phyloP scores from a whole-genome alignment of 2,113 vertebrate genomes.

The Psittacus erithacus region DNA sequence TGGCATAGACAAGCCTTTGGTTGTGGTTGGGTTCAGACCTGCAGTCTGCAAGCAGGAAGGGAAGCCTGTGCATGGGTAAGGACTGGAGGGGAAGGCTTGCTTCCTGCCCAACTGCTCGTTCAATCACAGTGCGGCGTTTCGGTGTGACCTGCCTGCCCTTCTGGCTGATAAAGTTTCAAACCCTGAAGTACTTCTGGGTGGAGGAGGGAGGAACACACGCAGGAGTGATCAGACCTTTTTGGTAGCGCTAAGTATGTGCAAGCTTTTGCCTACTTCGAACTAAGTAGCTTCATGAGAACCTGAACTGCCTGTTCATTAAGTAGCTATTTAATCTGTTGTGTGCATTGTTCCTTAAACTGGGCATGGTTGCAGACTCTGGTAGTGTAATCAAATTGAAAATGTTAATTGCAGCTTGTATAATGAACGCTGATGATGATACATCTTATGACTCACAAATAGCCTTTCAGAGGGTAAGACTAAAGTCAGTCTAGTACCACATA shows the following conservation, averaged over 20 bases:
- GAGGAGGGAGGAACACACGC: neutral
- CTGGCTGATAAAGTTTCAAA: neutral
- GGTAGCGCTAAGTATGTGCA: neutral
- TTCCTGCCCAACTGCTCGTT: neutral
- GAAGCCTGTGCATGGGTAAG: neutral
- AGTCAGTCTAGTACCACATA: fast-evolving
- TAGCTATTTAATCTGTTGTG: neutral
- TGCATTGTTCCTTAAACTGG: neutral
- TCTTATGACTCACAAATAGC: fast-evolving
- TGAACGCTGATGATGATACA: neutral
- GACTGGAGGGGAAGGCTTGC: neutral
- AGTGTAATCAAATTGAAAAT: neutral
- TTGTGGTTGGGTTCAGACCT: neutral
- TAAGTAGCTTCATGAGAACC: neutral
- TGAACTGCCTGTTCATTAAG: neutral
- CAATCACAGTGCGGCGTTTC: neutral
- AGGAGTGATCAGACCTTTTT: neutral
- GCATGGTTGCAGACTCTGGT: neutral
- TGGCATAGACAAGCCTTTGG: neutral
- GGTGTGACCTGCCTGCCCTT: neutral
- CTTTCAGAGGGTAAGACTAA: neutral
- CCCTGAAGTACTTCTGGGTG: neutral
- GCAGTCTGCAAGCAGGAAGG: neutral
- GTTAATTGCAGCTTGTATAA: neutral
- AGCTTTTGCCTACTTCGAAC: neutral